Conservation (phyloP, 2,113 vertebrate species). For the Apteryx owenii region DNA sequence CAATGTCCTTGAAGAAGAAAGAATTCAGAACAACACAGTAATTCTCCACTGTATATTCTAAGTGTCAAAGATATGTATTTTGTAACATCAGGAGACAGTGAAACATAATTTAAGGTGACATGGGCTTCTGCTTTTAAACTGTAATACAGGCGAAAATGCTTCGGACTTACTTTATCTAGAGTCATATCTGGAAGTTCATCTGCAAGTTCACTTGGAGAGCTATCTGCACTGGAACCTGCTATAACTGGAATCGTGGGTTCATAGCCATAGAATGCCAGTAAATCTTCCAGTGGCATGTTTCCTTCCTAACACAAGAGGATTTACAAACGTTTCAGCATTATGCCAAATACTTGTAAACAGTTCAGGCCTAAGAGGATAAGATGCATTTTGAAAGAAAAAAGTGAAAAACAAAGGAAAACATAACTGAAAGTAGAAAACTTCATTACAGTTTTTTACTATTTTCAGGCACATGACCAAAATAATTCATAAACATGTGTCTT, state of each 20-base stretch:
- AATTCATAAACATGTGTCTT: background rate
- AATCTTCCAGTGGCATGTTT: conserved; percentile 95
- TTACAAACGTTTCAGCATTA: background rate
- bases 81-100: background rate
- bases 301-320: conserved; percentile 84
- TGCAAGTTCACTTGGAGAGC: conserved; percentile 94
- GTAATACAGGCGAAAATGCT: accelerated
- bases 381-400: background rate
- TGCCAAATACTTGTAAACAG: background rate
- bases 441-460: background rate
- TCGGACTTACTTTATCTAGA: conserved; percentile 90
- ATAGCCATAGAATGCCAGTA: conserved; percentile 95
- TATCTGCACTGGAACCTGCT: conserved; percentile 89
- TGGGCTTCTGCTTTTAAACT: background rate
- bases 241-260: conserved; percentile 85
- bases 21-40: background rate
- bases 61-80: background rate
- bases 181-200: conserved; percentile 99
- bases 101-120: background rate
- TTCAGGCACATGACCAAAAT: background rate
- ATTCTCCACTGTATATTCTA: accelerated
- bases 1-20: background rate
- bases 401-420: background rate
- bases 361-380: background rate
- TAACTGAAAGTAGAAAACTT: background rate